These are phyloP conservation scores for Allophyes oxyacanthae DNA, from an alignment of 2,888 invertebrate genomes.

Conservation along the genomic window DNA sequence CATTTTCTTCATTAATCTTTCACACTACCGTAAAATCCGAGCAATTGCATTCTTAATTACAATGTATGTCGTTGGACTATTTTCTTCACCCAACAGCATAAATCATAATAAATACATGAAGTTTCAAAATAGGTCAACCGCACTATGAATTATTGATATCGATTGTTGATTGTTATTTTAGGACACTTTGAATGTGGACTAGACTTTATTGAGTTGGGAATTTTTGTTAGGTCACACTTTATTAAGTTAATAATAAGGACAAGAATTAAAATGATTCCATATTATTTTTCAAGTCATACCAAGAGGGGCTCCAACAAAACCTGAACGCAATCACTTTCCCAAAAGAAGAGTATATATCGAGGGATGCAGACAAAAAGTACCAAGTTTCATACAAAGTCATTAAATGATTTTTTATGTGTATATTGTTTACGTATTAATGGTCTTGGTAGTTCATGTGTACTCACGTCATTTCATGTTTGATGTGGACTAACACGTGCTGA, in stretches of 20 bases:
- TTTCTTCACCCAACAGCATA: not conserved
- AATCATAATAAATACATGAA: not conserved
- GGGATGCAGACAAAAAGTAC: constrained; percentile 73
- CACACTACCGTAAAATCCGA: constrained; percentile 1
- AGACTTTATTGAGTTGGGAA: not conserved
- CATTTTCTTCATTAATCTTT: constrained; percentile 25
- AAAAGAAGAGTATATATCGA: constrained; percentile 71
- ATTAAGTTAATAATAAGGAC: constrained; percentile 23
- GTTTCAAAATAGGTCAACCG: not conserved
- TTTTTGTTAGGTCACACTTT: constrained; percentile 7
- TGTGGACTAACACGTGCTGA: constrained; percentile 83
- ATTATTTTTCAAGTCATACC: constrained; percentile 85
- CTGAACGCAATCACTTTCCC: constrained; percentile 67
- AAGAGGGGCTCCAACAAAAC: constrained; percentile 83
- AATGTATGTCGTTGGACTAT: not conserved
- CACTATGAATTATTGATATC: not conserved
- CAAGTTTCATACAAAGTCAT: constrained; percentile 70
- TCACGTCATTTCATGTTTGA: constrained; percentile 82
- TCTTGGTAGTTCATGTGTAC: constrained; percentile 84
- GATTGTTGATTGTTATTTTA: constrained; percentile 8
- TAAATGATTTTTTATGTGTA: constrained; percentile 72
- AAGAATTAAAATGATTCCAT: constrained; percentile 65
- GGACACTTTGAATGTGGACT: not conserved
- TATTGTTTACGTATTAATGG: constrained; percentile 76
- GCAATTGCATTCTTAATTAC: not conserved